Evolutionary conservation across 2,797 vertebrate genomes (phyloP).

Genomic region (Chanos chanos): DNA sequence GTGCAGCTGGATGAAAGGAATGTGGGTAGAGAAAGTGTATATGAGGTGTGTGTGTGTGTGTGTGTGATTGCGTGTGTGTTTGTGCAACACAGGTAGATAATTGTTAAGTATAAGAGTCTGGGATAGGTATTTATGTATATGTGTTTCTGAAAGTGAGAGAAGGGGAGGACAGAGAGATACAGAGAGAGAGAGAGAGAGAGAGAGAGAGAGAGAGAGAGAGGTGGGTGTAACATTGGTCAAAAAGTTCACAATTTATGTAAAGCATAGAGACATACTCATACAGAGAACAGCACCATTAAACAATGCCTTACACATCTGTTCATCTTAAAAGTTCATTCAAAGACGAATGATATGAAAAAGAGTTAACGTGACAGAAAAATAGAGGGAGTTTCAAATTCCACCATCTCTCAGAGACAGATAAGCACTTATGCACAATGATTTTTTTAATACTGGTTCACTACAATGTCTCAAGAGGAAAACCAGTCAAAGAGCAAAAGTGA

Average conservation of each 20-base stretch:
- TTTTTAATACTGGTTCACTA: conserved; percentile 43
- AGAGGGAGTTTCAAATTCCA: conserved; percentile 47
- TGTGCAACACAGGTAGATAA: no score
- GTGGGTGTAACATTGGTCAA: conserved; percentile 21
- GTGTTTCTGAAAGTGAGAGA: not conserved
- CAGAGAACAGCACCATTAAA: conserved; percentile 4
- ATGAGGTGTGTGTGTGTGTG: no score
- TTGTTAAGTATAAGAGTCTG: no score
- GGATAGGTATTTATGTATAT: no score
- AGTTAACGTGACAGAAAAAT: not conserved
- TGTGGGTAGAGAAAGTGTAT: not conserved
- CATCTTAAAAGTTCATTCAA: no score
- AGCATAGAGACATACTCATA: conserved; percentile 14
- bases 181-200: conserved; percentile 1
- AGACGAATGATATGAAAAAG: no score
- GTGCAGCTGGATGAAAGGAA: no score
- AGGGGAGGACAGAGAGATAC: not conserved
- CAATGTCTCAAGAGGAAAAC: conserved; percentile 46
- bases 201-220: not conserved
- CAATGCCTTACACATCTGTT: conserved; percentile 31
- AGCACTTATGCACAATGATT: conserved; percentile 48
- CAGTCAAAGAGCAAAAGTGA: not conserved
- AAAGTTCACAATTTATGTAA: conserved; percentile 11
- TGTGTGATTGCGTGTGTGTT: no score
- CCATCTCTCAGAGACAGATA: conserved; percentile 47